Evolutionary conservation across 2,888 invertebrate genomes (phyloP).

Genomic region (Archips xylosteana): DNA sequence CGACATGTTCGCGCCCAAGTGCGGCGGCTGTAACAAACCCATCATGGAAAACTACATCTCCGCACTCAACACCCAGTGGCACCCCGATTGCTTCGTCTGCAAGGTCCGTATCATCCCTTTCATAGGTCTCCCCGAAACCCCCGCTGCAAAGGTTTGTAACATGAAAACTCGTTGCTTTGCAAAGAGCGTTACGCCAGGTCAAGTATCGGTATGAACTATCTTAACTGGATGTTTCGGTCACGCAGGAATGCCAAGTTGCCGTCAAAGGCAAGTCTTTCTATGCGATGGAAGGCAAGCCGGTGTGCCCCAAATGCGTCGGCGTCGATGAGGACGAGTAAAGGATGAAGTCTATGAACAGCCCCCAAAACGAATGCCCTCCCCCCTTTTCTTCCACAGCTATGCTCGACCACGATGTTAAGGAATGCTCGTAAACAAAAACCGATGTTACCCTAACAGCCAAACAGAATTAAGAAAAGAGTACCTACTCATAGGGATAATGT

Average conservation of each 20-base stretch:
- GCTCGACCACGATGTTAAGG: constrained; percentile 64
- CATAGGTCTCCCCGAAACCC: constrained; percentile 28
- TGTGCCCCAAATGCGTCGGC: constrained; percentile 97
- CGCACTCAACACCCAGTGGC: constrained; percentile 99
- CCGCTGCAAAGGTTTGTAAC: constrained; percentile 47
- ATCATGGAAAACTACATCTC: constrained; percentile 99
- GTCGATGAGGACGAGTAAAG: constrained; percentile 93
- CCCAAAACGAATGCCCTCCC: constrained; percentile 74
- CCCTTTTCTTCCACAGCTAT: constrained; percentile 82
- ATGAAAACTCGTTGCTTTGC: constrained; percentile 16
- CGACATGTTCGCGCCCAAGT: constrained; percentile 99
- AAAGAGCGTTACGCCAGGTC: constrained; percentile 63
- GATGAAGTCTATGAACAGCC: constrained; percentile 60
- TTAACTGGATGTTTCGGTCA: constrained; percentile 61
- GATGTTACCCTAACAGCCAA: constrained; percentile 60
- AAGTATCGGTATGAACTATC: constrained; percentile 59
- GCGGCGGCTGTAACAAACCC: constrained; percentile 97
- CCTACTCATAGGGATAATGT: constrained; percentile 64
- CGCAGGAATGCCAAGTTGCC: constrained; percentile 96
- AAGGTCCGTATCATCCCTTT: constrained; percentile 90
- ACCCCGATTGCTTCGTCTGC: constrained; percentile 99
- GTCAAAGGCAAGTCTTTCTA: constrained; percentile 98
- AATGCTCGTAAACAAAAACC: constrained; percentile 60
- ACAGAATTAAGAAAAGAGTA: constrained; percentile 64
- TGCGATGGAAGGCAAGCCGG: constrained; percentile 98